Percentiles rank a stretch among this genome's conserved stretches.
These are phyloP conservation scores for Kryphioiulus occultus DNA, from an alignment of 2,888 invertebrate genomes.

Conservation along the genomic window DNA sequence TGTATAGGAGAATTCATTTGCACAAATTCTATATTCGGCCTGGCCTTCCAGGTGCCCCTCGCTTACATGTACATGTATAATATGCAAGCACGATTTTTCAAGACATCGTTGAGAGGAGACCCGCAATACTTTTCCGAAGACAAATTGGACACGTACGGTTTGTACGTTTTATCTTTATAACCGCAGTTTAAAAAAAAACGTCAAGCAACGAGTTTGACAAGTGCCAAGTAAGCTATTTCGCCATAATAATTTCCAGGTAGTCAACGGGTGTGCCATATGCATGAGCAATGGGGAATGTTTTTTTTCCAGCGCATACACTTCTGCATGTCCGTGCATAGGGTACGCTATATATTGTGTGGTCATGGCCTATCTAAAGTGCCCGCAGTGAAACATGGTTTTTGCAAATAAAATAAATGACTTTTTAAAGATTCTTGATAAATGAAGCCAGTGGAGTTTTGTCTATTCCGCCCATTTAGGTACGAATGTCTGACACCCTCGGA, in stretches of 20 bases:
- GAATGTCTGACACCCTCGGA: constrained; percentile 22
- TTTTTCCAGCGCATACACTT: neutral
- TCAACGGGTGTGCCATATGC: constrained; percentile 41
- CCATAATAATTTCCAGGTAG: constrained; percentile 42
- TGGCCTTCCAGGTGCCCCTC: neutral
- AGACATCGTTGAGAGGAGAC: constrained; percentile 4
- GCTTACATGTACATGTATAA: no score
- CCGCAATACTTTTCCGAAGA: neutral
- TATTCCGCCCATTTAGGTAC: constrained; percentile 41
- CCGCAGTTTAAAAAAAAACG: neutral
- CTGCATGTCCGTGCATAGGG: constrained; percentile 17
- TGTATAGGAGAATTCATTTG: neutral
- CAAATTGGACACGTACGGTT: constrained; percentile 17
- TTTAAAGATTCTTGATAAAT: constrained; percentile 41
- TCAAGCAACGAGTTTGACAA: constrained; percentile 10
- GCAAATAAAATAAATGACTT: constrained; percentile 33
- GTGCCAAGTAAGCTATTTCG: constrained; percentile 8
- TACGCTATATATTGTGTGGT: constrained; percentile 16
- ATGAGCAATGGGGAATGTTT: constrained; percentile 23
- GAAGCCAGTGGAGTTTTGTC: constrained; percentile 6
- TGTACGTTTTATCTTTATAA: constrained; percentile 23
- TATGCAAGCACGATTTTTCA: neutral
- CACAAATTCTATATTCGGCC: neutral
- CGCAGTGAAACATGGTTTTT: constrained; percentile 15
- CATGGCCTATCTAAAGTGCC: constrained; percentile 15